These are phyloP conservation scores for Meghimatium bilineatum DNA, from an alignment of 2,888 invertebrate genomes.

Conservation along the genomic window DNA sequence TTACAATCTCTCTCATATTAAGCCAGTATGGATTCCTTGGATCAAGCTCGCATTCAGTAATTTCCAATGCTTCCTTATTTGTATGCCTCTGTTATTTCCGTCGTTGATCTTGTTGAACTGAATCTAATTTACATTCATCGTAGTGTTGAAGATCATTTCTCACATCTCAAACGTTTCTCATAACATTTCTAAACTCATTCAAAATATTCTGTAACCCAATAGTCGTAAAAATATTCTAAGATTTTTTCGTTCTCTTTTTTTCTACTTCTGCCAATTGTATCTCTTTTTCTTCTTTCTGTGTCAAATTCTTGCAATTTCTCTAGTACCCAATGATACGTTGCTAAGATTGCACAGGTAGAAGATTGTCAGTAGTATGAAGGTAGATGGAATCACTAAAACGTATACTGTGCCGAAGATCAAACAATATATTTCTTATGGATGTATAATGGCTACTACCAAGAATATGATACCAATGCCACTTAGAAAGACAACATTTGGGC, in stretches of 20 bases:
- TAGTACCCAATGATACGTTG: constrained; percentile 95
- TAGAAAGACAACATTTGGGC: constrained; percentile 72
- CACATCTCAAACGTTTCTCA: constrained; percentile 64
- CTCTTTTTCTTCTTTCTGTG: constrained; percentile 82
- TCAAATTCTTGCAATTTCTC: constrained; percentile 82
- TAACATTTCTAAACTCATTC: constrained; percentile 62
- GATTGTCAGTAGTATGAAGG: constrained; percentile 93
- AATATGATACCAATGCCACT: constrained; percentile 89
- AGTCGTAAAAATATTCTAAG: constrained; percentile 82
- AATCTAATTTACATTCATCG: constrained; percentile 40
- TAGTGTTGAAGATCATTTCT: constrained; percentile 54
- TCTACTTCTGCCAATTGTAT: constrained; percentile 87
- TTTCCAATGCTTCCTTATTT: constrained; percentile 9
- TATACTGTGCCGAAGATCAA: constrained; percentile 86
- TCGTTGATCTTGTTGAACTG: neutral
- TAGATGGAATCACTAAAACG: constrained; percentile 93
- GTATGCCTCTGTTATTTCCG: constrained; percentile 23
- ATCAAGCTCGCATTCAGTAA: constrained; percentile 81
- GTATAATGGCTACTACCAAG: constrained; percentile 79
- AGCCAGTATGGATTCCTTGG: constrained; percentile 94
- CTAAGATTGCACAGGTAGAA: constrained; percentile 95
- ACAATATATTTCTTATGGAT: constrained; percentile 84
- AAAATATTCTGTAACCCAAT: constrained; percentile 63
- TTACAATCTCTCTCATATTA: constrained; percentile 90
- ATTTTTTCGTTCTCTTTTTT: constrained; percentile 85